These are phyloP conservation scores for Meandrusa payeni DNA, from an alignment of 2,888 invertebrate genomes.

Conservation along the genomic window DNA sequence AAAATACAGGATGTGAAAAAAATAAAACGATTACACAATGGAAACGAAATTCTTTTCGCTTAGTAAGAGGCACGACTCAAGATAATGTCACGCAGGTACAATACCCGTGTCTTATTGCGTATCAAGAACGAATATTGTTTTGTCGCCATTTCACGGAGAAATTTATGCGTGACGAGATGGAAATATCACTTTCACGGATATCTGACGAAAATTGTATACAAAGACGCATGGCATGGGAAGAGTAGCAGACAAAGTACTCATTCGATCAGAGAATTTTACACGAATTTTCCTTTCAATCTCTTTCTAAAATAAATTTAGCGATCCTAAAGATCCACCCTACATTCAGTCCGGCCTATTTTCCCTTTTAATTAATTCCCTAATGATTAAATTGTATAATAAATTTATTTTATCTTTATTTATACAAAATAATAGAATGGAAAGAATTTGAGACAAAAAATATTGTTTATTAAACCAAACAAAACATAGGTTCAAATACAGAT, in stretches of 20 bases:
- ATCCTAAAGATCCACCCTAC: too few relatives aligned
- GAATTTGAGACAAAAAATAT: too few relatives aligned
- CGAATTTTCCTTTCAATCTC: too few relatives aligned
- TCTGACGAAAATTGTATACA: constrained; percentile 14
- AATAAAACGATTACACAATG: too few relatives aligned
- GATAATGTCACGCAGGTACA: constrained; percentile 26
- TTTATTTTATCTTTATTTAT: too few relatives aligned
- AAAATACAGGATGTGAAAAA: background rate
- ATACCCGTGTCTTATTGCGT: constrained; percentile 20
- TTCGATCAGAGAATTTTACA: constrained; percentile 1
- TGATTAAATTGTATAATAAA: too few relatives aligned
- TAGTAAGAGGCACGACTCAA: constrained; percentile 1
- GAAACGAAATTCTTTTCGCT: background rate
- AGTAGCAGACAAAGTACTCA: constrained; percentile 1
- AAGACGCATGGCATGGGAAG: constrained; percentile 5
- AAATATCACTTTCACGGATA: constrained; percentile 24
- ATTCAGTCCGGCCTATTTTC: too few relatives aligned
- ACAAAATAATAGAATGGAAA: too few relatives aligned
- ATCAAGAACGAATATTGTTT: constrained; percentile 25
- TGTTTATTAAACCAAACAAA: too few relatives aligned
- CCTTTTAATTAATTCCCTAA: too few relatives aligned
- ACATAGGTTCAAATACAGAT: too few relatives aligned
- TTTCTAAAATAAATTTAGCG: too few relatives aligned
- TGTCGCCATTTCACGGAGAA: constrained; percentile 20
- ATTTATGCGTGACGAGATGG: constrained; percentile 25